phyloP scores from a whole-genome alignment of 2,888 invertebrate genomes.

The Hyppa rectilinea region DNA sequence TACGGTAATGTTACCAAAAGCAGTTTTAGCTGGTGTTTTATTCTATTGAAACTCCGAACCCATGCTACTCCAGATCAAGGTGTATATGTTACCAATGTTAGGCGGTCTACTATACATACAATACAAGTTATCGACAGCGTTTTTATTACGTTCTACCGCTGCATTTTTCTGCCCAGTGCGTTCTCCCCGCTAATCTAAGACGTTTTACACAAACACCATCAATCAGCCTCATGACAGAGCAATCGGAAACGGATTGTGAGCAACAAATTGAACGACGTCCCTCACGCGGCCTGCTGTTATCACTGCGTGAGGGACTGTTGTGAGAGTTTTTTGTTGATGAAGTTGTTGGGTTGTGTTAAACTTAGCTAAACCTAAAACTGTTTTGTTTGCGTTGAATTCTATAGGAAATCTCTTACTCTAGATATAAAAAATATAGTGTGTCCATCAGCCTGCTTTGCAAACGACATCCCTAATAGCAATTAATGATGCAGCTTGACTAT shows the following conservation, averaged over 20 bases:
- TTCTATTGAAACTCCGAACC: not conserved
- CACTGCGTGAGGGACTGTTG: conserved; percentile 9
- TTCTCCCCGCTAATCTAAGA: conserved; percentile 56
- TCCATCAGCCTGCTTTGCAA: not conserved
- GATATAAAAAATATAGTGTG: not conserved
- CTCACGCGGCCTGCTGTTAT: conserved; percentile 11
- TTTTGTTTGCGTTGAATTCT: not conserved
- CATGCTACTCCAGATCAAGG: not conserved
- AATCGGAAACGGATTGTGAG: conserved; percentile 76
- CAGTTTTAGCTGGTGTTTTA: too few relatives aligned
- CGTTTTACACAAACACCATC: conserved; percentile 77
- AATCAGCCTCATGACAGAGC: conserved; percentile 77
- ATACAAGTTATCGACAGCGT: not conserved
- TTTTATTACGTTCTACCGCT: not conserved
- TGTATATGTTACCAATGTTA: not conserved
- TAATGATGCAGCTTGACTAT: not conserved
- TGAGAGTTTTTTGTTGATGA: conserved; percentile 1
- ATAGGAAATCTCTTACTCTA: not conserved
- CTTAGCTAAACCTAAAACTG: not conserved
- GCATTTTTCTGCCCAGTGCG: conserved; percentile 58
- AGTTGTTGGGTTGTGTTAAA: not conserved
- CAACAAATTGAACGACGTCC: conserved; percentile 72
- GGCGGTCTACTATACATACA: not conserved
- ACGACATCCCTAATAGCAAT: not conserved
- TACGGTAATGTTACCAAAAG: too few relatives aligned